phyloP scores from a whole-genome alignment of 2,888 invertebrate species.

The Liopterus haemorrhoidalis region DNA sequence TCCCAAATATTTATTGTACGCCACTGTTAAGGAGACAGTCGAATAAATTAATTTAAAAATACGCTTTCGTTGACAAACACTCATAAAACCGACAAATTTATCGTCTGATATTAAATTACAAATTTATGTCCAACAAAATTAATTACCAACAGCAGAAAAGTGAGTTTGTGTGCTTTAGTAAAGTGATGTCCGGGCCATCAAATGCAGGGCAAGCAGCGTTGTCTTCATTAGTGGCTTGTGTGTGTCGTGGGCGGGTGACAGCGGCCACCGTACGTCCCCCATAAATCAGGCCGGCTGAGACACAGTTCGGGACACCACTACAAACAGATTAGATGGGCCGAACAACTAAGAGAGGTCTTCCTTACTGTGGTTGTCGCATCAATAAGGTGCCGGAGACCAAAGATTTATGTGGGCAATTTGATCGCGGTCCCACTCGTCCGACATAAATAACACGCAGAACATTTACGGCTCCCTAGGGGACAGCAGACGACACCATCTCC shows the following conservation, averaged over 20 bases:
- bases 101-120: no score
- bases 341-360: slow-evolving; percentile 37
- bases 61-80: no score
- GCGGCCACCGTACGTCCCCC: slow-evolving; percentile 16
- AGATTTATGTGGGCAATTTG: slow-evolving; percentile 43
- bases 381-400: slow-evolving; percentile 41
- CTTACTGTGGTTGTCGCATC: slow-evolving; percentile 41
- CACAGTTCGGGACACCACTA: slow-evolving; percentile 28
- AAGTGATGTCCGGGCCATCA: slow-evolving; percentile 8
- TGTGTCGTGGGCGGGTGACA: slow-evolving; percentile 15
- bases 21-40: no score
- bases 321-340: slow-evolving; percentile 37
- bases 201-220: slow-evolving; percentile 11
- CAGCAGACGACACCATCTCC: slow-evolving; percentile 12
- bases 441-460: slow-evolving; percentile 34
- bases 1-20: no score
- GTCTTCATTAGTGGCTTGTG: slow-evolving; percentile 18
- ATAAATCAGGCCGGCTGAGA: slow-evolving; percentile 12
- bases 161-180: no score
- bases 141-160: no score
- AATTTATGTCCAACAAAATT: no score
- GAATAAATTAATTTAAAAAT: no score
- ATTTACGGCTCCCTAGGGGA: slow-evolving; percentile 22
- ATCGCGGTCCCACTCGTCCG: slow-evolving; percentile 36
- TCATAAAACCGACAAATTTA: no score